Evolutionary conservation across 2,888 invertebrate genomes (phyloP).

Genomic region (Suillia variegata): DNA sequence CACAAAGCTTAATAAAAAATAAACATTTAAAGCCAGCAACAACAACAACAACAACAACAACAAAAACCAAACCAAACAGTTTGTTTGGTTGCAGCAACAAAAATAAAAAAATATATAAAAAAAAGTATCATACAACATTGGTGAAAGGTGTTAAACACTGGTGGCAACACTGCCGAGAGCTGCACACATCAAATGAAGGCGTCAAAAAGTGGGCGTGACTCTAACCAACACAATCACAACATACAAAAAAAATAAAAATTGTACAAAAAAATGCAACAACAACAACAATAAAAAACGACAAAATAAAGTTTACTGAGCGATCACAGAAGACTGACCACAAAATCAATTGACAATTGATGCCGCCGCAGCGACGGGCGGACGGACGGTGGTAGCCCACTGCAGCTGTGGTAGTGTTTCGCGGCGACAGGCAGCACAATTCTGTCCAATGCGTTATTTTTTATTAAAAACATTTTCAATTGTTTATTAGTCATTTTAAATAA

Average conservation of each 20-base stretch:
- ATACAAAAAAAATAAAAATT: no score
- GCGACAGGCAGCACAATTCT: background rate
- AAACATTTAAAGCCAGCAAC: conserved; percentile 29
- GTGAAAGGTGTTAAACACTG: background rate
- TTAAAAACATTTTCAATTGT: background rate
- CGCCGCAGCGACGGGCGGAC: no score
- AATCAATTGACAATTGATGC: conserved; percentile 55
- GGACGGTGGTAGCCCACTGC: no score
- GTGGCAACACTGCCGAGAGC: background rate
- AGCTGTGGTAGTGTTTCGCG: background rate
- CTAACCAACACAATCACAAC: conserved; percentile 8
- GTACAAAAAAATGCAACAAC: background rate
- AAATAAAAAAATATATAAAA: background rate
- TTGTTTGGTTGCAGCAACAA: background rate
- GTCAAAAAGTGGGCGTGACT: conserved; percentile 13
- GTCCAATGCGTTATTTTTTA: background rate
- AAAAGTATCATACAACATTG: background rate
- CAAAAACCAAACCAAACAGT: background rate
- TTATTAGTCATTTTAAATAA: background rate
- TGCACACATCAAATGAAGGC: conserved; percentile 1
- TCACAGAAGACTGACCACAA: conserved; percentile 12
- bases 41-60: background rate
- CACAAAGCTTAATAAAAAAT: conserved; percentile 44
- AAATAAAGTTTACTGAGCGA: background rate
- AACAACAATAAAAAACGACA: background rate